These are phyloP conservation scores for Melopsittacus undulatus DNA, from an alignment of 2,797 vertebrate species.

Conservation along the genomic window DNA sequence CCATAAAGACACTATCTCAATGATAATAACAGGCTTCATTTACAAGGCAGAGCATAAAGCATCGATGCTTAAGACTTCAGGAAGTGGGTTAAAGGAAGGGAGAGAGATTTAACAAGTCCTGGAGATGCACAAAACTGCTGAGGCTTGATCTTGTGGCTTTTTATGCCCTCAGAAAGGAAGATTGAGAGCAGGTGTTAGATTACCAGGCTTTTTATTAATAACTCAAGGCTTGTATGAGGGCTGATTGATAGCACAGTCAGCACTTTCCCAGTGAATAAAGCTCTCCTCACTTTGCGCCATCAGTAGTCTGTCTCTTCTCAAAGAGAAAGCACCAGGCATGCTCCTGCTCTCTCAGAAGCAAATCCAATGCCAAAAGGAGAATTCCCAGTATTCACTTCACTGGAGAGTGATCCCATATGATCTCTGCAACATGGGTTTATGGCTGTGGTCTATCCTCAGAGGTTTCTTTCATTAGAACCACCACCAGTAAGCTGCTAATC, in stretches of 20 bases:
- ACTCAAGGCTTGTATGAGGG: slow-evolving; percentile 32
- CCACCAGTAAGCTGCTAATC: not conserved
- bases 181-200: slow-evolving; percentile 57
- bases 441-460: not conserved
- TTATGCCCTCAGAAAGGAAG: slow-evolving; percentile 63
- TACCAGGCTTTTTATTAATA: slow-evolving; percentile 65
- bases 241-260: slow-evolving; percentile 59
- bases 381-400: not conserved
- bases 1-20: slow-evolving; percentile 80
- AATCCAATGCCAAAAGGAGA: not conserved
- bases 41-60: slow-evolving; percentile 78
- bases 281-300: not conserved
- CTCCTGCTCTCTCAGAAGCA: not conserved
- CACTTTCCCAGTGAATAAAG: slow-evolving; percentile 45
- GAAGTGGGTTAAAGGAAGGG: slow-evolving; percentile 65
- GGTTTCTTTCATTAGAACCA: not conserved
- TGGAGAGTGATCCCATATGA: not conserved
- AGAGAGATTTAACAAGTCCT: slow-evolving; percentile 76
- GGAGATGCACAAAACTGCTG: slow-evolving; percentile 70
- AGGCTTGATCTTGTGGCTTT: slow-evolving; percentile 61
- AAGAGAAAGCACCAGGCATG: not conserved
- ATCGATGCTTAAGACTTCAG: slow-evolving; percentile 73
- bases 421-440: not conserved
- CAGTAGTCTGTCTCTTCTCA: not conserved
- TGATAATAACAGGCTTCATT: slow-evolving; percentile 83